Evolutionary conservation across 2,888 invertebrate genomes (phyloP).

Genomic region (Lypha dubia): DNA sequence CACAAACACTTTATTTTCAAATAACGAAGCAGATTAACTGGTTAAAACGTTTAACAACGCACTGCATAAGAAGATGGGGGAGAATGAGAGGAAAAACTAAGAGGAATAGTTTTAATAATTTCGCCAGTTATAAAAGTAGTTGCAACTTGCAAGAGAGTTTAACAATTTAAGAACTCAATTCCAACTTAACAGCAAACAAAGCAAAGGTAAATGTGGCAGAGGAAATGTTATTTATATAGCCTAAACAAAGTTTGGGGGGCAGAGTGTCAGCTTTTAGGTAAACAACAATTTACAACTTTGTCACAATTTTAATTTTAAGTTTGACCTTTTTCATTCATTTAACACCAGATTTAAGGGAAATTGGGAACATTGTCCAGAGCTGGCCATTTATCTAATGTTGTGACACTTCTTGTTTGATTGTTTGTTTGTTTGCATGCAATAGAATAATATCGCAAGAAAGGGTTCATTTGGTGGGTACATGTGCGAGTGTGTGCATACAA

Average conservation of each 20-base stretch:
- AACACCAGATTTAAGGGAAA: background rate
- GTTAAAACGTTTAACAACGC: too few relatives aligned
- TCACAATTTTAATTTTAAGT: conserved; percentile 50
- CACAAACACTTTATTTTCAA: too few relatives aligned
- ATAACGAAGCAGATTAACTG: too few relatives aligned
- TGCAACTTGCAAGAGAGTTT: too few relatives aligned
- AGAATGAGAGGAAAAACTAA: too few relatives aligned
- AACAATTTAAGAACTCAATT: background rate
- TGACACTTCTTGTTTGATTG: background rate
- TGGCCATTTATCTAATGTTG: background rate
- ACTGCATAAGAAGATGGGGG: too few relatives aligned
- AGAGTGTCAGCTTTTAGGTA: background rate
- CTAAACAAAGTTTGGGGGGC: background rate
- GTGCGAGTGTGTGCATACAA: background rate
- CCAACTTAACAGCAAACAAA: too few relatives aligned
- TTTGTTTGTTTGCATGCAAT: conserved; percentile 7
- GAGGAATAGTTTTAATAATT: too few relatives aligned
- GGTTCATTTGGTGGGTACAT: background rate
- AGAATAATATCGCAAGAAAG: background rate
- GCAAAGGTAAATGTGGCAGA: background rate
- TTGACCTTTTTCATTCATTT: conserved; percentile 9
- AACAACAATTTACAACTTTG: conserved; percentile 47
- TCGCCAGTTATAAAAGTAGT: too few relatives aligned
- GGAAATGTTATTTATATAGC: background rate
- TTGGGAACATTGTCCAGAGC: background rate